Percentiles rank a stretch among this genome's conserved stretches.
Evolutionary conservation across 2,888 invertebrate genomes (phyloP).

Genomic region (Protophormia terraenovae): DNA sequence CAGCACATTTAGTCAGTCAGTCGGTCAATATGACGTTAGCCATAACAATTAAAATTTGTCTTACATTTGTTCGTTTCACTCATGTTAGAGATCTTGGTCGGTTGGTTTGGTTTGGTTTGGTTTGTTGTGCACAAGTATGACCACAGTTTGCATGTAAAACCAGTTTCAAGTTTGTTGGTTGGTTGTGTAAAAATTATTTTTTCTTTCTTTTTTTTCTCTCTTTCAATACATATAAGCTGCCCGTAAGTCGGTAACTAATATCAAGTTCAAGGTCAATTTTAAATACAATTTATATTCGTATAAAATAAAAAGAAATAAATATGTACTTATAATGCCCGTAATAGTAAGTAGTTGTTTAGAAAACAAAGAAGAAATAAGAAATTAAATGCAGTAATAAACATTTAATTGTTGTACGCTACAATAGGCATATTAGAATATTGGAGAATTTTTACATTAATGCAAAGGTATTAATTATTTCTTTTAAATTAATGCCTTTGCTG

Average conservation of each 20-base stretch:
- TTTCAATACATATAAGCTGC: conserved; percentile 36
- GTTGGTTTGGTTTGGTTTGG: conserved; percentile 19
- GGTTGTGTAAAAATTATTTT: conserved; percentile 34
- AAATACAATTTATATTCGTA: conserved; percentile 66
- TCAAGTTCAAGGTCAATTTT: conserved; percentile 72
- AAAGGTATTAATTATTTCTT: no score
- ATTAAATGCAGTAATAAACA: conserved; percentile 40
- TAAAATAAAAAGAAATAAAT: conserved; percentile 51
- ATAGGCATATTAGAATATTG: neutral
- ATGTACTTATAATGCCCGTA: neutral
- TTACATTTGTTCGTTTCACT: conserved; percentile 26
- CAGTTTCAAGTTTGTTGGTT: conserved; percentile 54
- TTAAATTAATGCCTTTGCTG: no score
- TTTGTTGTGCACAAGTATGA: neutral
- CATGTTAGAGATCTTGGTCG: conserved; percentile 42
- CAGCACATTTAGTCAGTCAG: conserved; percentile 1
- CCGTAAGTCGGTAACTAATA: conserved; percentile 71
- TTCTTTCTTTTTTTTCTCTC: conserved; percentile 32
- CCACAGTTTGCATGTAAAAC: conserved; percentile 44
- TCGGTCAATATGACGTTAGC: neutral
- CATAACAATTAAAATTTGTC: conserved; percentile 18
- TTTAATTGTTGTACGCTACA: conserved; percentile 29
- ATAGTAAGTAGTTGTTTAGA: neutral
- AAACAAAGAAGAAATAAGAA: conserved; percentile 2
- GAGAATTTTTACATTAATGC: no score